Evolutionary conservation across 2,113 vertebrate species (phyloP).

Genomic region (Hemiscyllium ocellatum): DNA sequence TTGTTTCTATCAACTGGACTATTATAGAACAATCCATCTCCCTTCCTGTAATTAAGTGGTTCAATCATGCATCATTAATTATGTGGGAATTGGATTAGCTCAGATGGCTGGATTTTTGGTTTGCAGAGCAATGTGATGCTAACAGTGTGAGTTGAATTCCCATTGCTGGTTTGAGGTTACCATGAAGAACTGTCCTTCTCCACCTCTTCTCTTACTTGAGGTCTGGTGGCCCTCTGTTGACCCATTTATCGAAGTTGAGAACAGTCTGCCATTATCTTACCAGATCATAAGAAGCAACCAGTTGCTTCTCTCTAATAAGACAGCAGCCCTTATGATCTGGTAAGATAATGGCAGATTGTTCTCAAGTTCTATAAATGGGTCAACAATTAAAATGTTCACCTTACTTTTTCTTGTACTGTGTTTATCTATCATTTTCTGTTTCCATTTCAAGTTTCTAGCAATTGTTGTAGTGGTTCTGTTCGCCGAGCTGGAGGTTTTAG

Average conservation of each 20-base stretch:
- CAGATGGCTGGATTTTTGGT: too few species aligned
- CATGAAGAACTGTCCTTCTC: too few species aligned
- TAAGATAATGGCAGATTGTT: neutral
- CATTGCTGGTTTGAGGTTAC: too few species aligned
- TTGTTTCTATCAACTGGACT: neutral
- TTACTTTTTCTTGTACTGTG: neutral
- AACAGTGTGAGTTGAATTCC: too few species aligned
- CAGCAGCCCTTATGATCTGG: too few species aligned
- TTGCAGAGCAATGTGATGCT: too few species aligned
- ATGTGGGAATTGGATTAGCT: neutral
- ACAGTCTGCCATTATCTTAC: neutral
- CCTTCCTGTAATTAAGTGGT: neutral
- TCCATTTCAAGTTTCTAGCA: neutral
- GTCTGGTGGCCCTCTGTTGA: neutral
- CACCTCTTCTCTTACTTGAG: too few species aligned
- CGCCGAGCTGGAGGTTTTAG: too few species aligned
- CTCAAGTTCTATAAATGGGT: neutral
- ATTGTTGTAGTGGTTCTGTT: too few species aligned
- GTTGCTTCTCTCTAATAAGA: too few species aligned
- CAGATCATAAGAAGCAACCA: too few species aligned
- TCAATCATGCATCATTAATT: neutral
- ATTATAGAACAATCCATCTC: neutral
- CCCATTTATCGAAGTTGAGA: neutral
- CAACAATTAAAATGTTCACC: neutral
- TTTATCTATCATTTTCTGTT: neutral